Conservation (phyloP, 2,113 vertebrate species). For the Pseudorhombus dupliciocellatus region DNA sequence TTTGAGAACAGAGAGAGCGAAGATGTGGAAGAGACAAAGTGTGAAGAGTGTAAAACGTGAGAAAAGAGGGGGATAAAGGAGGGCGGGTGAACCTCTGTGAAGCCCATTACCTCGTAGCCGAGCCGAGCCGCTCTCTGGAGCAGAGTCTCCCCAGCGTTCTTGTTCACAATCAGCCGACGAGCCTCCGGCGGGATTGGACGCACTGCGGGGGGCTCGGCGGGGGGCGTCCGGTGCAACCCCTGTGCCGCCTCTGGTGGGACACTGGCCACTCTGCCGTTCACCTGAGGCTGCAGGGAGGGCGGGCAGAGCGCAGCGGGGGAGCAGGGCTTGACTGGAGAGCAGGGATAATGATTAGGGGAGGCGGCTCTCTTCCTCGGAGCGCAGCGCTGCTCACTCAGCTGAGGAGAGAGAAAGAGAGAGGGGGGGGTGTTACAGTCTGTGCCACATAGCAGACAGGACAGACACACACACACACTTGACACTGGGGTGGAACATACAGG, state of each 20-base stretch:
- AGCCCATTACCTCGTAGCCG: conserved; percentile 89
- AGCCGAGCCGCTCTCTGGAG: conserved; percentile 94
- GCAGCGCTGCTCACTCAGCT: conserved; percentile 75
- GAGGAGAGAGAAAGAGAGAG: conserved; percentile 44
- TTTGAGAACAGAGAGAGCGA: conserved; percentile 39
- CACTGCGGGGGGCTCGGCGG: conserved; percentile 60
- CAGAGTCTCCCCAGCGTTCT: conserved; percentile 96
- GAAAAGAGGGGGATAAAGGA: conserved; percentile 22
- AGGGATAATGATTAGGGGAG: conserved; percentile 77
- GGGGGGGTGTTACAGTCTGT: conserved; percentile 72
- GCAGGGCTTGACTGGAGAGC: conserved; percentile 76
- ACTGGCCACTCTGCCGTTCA: conserved; percentile 41
- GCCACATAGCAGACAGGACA: conserved; percentile 73
- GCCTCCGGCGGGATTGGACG: conserved; percentile 96
- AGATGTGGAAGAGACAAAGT: conserved; percentile 46
- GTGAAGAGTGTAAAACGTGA: conserved; percentile 36
- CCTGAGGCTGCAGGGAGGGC: conserved; percentile 81
- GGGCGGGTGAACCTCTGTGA: conserved; percentile 3
- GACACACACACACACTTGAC: neutral
- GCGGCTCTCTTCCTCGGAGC: conserved; percentile 69
- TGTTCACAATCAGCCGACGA: conserved; percentile 95
- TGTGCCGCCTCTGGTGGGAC: conserved; percentile 50
- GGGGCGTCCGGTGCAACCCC: conserved; percentile 55
- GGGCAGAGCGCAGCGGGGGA: conserved; percentile 73
- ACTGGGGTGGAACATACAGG: no score